Conservation (phyloP, 2,888 invertebrate genomes). For the Apantesis nais region DNA sequence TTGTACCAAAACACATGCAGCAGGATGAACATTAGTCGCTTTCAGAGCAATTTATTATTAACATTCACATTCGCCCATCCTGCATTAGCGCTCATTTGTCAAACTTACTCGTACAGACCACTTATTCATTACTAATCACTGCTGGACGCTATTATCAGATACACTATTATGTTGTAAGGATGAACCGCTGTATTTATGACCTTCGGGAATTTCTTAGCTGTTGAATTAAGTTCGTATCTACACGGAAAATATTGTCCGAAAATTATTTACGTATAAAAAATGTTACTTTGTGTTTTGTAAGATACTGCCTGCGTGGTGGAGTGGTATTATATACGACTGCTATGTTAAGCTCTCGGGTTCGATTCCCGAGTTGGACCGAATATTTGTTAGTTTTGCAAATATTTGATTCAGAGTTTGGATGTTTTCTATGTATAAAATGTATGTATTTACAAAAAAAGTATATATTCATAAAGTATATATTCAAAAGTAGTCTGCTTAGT, state of each 20-base stretch:
- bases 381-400: too few relatives aligned
- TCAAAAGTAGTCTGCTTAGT: too few relatives aligned
- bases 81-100: conserved; percentile 57
- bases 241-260: neutral
- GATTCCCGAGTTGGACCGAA: too few relatives aligned
- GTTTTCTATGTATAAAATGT: too few relatives aligned
- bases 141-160: conserved; percentile 33
- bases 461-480: too few relatives aligned
- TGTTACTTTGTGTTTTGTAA: too few relatives aligned
- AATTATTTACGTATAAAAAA: neutral
- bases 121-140: conserved; percentile 38
- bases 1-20: conserved; percentile 28
- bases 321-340: too few relatives aligned
- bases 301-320: too few relatives aligned
- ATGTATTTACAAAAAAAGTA: too few relatives aligned
- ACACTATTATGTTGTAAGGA: conserved; percentile 27
- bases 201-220: neutral
- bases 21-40: conserved; percentile 37
- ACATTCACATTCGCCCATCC: conserved; percentile 49
- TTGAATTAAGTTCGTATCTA: neutral
- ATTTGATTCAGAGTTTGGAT: too few relatives aligned
- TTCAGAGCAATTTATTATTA: conserved; percentile 56
- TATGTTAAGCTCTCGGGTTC: too few relatives aligned
- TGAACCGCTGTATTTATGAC: conserved; percentile 4
- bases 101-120: conserved; percentile 33